A percentile compares a stretch with the other conserved stretches of the same genome.
Evolutionary conservation across 2,113 vertebrate species (phyloP).

Genomic region (Aegithalos caudatus): DNA sequence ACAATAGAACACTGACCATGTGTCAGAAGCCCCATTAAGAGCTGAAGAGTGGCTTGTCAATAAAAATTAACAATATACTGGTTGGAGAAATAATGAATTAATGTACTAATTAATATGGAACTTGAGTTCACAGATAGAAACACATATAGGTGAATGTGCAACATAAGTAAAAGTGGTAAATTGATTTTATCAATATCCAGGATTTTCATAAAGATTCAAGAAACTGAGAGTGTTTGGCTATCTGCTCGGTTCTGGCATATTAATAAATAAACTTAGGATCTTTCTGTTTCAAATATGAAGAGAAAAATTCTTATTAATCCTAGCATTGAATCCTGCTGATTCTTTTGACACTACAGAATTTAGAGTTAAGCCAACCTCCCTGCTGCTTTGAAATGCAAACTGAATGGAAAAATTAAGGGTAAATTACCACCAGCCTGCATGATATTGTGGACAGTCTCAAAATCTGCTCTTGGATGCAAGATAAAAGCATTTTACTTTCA

Average conservation of each 20-base stretch:
- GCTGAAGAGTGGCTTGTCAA: neutral
- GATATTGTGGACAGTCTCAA: slow-evolving; percentile 40
- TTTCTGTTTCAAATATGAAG: slow-evolving; percentile 33
- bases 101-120: neutral
- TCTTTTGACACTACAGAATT: slow-evolving; percentile 48
- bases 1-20: neutral
- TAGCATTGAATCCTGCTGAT: slow-evolving; percentile 39
- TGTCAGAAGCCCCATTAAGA: neutral
- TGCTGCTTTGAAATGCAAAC: slow-evolving; percentile 49
- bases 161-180: neutral
- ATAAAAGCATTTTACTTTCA: slow-evolving; percentile 58
- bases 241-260: neutral
- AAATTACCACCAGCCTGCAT: slow-evolving; percentile 55
- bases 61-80: neutral
- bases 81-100: neutral
- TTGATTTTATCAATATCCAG: neutral
- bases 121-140: neutral
- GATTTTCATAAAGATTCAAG: neutral
- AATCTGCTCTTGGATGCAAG: slow-evolving; percentile 50
- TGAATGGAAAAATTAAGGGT: slow-evolving; percentile 52
- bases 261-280: neutral
- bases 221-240: neutral
- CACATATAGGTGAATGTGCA: neutral
- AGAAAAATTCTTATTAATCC: slow-evolving; percentile 23
- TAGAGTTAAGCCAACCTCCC: slow-evolving; percentile 37